phyloP scores from a whole-genome alignment of 2,888 invertebrate species.

The Anticlea derivata region DNA sequence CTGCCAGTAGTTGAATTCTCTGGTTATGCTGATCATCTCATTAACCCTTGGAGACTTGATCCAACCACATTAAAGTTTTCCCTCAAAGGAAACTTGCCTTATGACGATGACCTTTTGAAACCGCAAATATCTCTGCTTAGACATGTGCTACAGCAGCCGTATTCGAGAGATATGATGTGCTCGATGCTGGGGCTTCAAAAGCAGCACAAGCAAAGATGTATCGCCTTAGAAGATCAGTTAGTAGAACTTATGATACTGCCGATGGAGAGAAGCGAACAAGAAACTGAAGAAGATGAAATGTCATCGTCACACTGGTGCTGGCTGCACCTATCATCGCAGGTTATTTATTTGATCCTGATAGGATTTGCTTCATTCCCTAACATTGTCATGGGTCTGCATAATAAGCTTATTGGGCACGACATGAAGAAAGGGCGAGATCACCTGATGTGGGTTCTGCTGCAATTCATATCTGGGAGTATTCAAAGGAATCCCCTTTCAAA shows the following conservation, averaged over 20 bases:
- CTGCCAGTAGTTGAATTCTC: slow-evolving; percentile 97
- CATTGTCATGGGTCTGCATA: slow-evolving; percentile 94
- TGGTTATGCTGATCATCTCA: slow-evolving; percentile 94
- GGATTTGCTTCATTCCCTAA: slow-evolving; percentile 97
- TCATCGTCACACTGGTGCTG: slow-evolving; percentile 92
- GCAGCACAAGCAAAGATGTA: slow-evolving; percentile 94
- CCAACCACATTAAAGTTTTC: slow-evolving; percentile 88
- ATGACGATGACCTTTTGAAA: slow-evolving; percentile 92
- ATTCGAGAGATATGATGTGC: slow-evolving; percentile 97
- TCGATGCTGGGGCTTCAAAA: slow-evolving; percentile 97
- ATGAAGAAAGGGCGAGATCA: slow-evolving; percentile 96
- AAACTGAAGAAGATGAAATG: slow-evolving; percentile 84
- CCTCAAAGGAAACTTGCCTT: slow-evolving; percentile 90
- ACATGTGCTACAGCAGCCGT: slow-evolving; percentile 97
- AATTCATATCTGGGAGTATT: slow-evolving; percentile 98
- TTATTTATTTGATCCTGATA: slow-evolving; percentile 97
- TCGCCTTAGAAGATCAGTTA: slow-evolving; percentile 95
- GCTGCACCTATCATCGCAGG: slow-evolving; percentile 96
- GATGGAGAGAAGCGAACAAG: slow-evolving; percentile 94
- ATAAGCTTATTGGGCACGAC: slow-evolving; percentile 91
- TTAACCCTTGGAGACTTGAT: slow-evolving; percentile 97
- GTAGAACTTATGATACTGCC: slow-evolving; percentile 95
- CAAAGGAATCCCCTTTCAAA: slow-evolving; percentile 95
- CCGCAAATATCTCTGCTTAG: slow-evolving; percentile 94
- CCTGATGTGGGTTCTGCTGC: slow-evolving; percentile 99